Evolutionary conservation across 2,113 vertebrate species (phyloP).

Genomic region (Platichthys flesus): DNA sequence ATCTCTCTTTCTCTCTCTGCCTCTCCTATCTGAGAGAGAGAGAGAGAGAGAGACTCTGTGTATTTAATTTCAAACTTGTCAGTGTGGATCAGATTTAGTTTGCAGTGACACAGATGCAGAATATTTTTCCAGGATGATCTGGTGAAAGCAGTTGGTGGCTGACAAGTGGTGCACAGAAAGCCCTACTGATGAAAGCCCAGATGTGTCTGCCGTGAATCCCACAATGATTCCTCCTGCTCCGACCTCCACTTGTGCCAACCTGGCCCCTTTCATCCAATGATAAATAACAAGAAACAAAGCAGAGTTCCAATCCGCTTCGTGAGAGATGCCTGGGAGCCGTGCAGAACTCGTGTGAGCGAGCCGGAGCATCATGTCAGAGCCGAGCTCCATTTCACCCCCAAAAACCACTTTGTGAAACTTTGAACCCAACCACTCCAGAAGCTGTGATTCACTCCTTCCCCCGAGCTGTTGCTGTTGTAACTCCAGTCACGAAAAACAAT

Average conservation of each 20-base stretch:
- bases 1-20: too few relatives aligned
- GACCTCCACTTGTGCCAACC: neutral
- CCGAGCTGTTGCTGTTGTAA: constrained; percentile 56
- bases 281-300: constrained; percentile 10
- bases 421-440: constrained; percentile 51
- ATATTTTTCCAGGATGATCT: neutral
- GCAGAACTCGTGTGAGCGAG: constrained; percentile 41
- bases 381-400: constrained; percentile 42
- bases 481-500: constrained; percentile 63
- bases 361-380: constrained; percentile 50
- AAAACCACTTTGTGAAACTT: constrained; percentile 64
- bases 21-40: too few relatives aligned
- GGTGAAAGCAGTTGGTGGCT: neutral
- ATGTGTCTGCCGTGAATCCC: neutral
- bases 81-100: neutral
- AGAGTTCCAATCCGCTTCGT: constrained; percentile 3
- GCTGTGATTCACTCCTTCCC: constrained; percentile 73
- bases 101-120: neutral
- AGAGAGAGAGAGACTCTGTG: too few relatives aligned
- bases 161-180: too few relatives aligned
- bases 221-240: neutral
- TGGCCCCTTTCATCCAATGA: neutral
- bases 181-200: too few relatives aligned
- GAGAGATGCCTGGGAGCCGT: constrained; percentile 15
- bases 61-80: neutral